A percentile compares a stretch with the other conserved stretches of the same genome.
phyloP scores from a whole-genome alignment of 23 tunicate species.

The Diplosoma virens region DNA sequence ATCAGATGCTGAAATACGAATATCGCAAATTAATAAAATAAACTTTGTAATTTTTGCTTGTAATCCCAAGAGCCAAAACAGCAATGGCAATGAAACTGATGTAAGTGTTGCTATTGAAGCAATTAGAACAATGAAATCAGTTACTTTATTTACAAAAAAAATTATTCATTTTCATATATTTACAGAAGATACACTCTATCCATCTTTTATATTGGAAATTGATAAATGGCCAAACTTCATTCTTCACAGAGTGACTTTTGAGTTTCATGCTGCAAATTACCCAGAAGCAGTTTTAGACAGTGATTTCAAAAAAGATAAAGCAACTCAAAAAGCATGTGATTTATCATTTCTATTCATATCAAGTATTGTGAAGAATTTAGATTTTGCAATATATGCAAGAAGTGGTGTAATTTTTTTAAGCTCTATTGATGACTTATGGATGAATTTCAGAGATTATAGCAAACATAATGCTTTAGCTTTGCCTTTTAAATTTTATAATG shows the following conservation, averaged over 20 bases:
- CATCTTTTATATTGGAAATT: slow-evolving; percentile 30
- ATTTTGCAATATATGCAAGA: slow-evolving; percentile 33
- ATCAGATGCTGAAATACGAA: slow-evolving; percentile 38
- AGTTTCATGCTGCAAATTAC: slow-evolving; percentile 54
- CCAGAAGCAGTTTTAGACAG: slow-evolving; percentile 45
- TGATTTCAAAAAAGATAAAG: neutral
- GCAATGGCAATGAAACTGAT: neutral
- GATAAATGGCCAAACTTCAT: slow-evolving; percentile 61
- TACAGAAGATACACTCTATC: slow-evolving; percentile 46
- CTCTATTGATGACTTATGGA: slow-evolving; percentile 47
- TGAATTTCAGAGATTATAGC: slow-evolving; percentile 28
- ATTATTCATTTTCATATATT: slow-evolving; percentile 70
- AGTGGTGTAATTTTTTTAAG: slow-evolving; percentile 46
- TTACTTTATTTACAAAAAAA: slow-evolving; percentile 44
- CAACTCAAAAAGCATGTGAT: slow-evolving; percentile 19
- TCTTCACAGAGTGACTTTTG: slow-evolving; percentile 59
- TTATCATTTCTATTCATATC: slow-evolving; percentile 54
- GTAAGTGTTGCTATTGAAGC: slow-evolving; percentile 16
- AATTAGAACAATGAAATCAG: slow-evolving; percentile 56
- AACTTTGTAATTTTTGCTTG: slow-evolving; percentile 60
- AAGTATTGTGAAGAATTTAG: slow-evolving; percentile 45
- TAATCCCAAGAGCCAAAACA: neutral
- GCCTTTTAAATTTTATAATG: neutral
- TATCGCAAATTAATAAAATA: slow-evolving; percentile 42
- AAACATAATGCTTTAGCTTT: slow-evolving; percentile 24